Base-by-base conservation (phyloP, 2,797 vertebrate species). In the Melanotaenia maccullochi region DNA sequence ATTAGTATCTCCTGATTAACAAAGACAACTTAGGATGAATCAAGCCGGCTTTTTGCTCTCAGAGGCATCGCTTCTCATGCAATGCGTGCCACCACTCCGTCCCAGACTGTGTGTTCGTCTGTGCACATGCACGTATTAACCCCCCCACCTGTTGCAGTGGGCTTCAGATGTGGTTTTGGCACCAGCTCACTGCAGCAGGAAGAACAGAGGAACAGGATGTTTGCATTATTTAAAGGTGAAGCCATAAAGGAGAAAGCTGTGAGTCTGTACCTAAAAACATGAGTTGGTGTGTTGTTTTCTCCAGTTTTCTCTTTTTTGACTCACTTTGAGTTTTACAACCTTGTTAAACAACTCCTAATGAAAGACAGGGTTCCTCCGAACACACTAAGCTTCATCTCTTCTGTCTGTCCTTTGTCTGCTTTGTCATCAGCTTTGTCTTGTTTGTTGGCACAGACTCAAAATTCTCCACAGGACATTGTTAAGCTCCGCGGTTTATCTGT, bases 151-250 rank as follows among this genome's bases (percentile, higher is more conserved):
- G 93, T 72, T 85, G 59, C 68, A 61, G 12, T 28, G 74, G 78
- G 61, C 71, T 71, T 92, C 84, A 88, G 91, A 92, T 93, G 92
- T 92, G 93, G 91, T 91, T 92, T 86, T 89, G 86, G 89, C 83
- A 68, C 65, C 25, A 47, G 68, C 62, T 57, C 36, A 7, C 57
- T 76, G 64, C 36, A 74, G 84, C 75, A 63, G 72, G 73, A 65
- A 80, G 38, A 88, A 77, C 73, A 72, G 65, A 83, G 76, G 69
- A 44, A 68, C 86, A 87, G 83, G 86, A 89, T 88, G 89, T 88
- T 89, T 87, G 87, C 67, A 67, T 90, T 87, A 85, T 67, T 90
- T 75, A 78, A 87, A 91, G 85, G 85, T 93, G 89, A 88, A 88
- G 72, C 85, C 68, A 85, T 88, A 87, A 88, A 91, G 81, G 85